Evolutionary conservation across 2,888 invertebrate species (phyloP), one percentile per base, ranked within the genome.

Genomic region (Papilio gigon): DNA sequence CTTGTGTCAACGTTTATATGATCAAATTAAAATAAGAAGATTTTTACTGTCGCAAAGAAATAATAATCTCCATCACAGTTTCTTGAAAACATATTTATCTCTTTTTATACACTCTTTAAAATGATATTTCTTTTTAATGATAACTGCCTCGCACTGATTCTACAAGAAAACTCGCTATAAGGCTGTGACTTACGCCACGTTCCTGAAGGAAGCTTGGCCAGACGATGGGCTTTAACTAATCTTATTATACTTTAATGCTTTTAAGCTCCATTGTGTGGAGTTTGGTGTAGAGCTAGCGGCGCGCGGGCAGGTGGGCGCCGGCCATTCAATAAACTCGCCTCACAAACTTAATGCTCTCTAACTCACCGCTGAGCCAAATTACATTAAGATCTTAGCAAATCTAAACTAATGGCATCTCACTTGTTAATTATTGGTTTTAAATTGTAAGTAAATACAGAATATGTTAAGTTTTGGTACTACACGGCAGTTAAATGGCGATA

Each of bases 141-240:
- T 44, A 20, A 20, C 44, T 20, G 5, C 12, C 12, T n/a, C 4
- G 1, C 11, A 47, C n/a, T 17, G 8, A n/a, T 40, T 40, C 12
- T 14, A 40, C 5, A 40, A 40, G 12, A 60, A 60, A 17, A 56
- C 1, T 12, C 27, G 11, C 12, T 6, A 37, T 42, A 33, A 63
- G 64, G 12, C 40, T 59, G 9, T 65, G 33, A 64, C 70, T 73
- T 70, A 59, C 40, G 14, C 20, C 65, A 44, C n/a, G 14, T 58
- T 40, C 33, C 33, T 60, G 56, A 64, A 68, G 62, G 67, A 69
- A 65, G 70, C 62, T 53, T 64, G 68, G 70, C 70, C 72, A 74
- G 72, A 73, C 73, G 72, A 68, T 70, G 67, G 71, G 72, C 72
- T 72, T 70, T 71, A 71, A 74, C 70, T 74, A 72, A 74, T 74